Base-by-base conservation (phyloP, 2,797 vertebrate genomes). In the Hippocampus kuda region DNA sequence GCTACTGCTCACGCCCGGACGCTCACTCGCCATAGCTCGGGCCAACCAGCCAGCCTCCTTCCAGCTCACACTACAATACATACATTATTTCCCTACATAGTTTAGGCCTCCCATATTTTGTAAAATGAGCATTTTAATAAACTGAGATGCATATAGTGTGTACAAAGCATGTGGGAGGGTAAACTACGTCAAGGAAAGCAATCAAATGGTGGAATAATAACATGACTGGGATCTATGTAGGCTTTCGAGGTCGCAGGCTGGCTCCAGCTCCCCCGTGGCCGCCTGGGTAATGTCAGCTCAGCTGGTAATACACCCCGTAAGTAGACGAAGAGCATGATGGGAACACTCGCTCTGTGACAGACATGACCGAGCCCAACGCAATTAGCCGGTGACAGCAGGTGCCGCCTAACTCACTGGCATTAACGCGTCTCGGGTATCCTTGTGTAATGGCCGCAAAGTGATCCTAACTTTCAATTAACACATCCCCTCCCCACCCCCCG, bases 391-490 rank as follows among this genome's bases (percentile, higher is more conserved):
- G 91, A 92, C 91, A 92, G 89, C 93, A 92, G 93, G 92, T 91
- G 73, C 88, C 81, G 92, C 88, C 92, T 90, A 91, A 90, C 91
- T 90, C 89, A 78, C 88, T 88, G 85, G 78, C 74, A 80, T 89
- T 92, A 90, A 88, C 89, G 88, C 83, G 77, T 93, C 94, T 97
- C 93, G 88, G 89, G 85, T 97, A 96, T 94, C 94, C 88, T 86
- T 84, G 88, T 94, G 88, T 94, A 94, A 94, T 91, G 88, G 91
- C 92, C 94, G 91, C 89, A 93, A 93, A 94, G 92, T 91, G 92
- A 92, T 93, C 88, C 91, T 90, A 88, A 91, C 91, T 94, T 93
- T 93, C 93, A 93, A 92, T 94, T 94, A 94, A 92, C 88, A 79
- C 79, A 84, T 87, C 90, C 82, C 89, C 86, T 86, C 34, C 34